These are phyloP conservation scores for Connochaetes taurinus DNA, from an alignment of 2,113 vertebrate species.

Conservation along the genomic window DNA sequence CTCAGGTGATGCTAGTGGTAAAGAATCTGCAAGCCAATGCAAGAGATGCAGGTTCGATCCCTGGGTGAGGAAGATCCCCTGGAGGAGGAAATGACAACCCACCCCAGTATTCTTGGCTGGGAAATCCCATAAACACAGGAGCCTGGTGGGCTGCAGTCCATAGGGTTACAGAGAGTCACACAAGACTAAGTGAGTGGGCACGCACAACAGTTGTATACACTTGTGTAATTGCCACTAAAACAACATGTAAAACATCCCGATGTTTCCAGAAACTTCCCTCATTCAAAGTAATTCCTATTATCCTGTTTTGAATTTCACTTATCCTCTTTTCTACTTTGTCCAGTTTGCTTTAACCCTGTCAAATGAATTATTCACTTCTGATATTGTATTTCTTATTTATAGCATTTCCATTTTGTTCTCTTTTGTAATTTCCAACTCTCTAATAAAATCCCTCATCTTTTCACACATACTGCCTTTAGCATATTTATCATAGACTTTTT, in stretches of 20 bases:
- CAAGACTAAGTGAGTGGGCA: neutral
- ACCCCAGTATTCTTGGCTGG: neutral
- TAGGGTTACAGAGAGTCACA: neutral
- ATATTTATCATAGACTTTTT: neutral
- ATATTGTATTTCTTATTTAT: conserved; percentile 14
- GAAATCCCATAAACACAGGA: neutral
- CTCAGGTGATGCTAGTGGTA: neutral
- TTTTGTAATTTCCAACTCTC: neutral
- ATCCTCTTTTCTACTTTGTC: neutral
- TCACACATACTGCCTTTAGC: neutral
- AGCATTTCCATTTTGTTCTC: neutral
- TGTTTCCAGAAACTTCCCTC: neutral
- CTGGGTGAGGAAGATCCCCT: neutral
- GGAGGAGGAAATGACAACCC: neutral
- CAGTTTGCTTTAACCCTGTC: neutral
- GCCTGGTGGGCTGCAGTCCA: neutral
- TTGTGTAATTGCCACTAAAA: neutral
- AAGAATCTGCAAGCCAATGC: neutral
- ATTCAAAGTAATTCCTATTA: neutral
- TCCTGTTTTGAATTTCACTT: neutral
- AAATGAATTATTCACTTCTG: neutral
- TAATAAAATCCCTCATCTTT: neutral
- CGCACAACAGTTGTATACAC: neutral
- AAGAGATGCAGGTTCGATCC: neutral
- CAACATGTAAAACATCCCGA: neutral